phyloP scores from a whole-genome alignment of 1,140 invertebrate genomes.

The Aphis gossypii region DNA sequence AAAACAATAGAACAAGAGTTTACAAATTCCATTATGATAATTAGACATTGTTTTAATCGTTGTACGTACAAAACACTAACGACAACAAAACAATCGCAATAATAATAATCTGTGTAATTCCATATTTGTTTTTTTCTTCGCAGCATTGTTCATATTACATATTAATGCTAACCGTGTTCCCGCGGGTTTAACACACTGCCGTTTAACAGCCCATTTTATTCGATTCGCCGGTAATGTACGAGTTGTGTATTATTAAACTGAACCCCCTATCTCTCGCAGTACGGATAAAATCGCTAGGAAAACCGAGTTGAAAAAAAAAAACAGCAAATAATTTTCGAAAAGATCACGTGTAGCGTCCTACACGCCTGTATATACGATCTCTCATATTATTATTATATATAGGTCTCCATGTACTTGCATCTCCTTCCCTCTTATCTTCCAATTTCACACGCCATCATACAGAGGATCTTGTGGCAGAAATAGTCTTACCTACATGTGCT shows the following conservation, averaged over 20 bases:
- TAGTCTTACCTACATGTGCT: background rate
- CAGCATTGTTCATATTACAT: background rate
- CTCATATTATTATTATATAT: background rate
- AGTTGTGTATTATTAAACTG: background rate
- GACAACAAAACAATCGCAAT: background rate
- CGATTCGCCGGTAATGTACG: background rate
- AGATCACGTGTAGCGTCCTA: background rate
- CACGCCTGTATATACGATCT: background rate
- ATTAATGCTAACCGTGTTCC: background rate
- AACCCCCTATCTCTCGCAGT: too few relatives aligned
- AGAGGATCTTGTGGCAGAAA: background rate
- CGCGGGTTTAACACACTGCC: background rate
- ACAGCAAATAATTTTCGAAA: background rate
- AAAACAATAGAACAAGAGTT: constrained; percentile 5
- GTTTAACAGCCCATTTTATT: background rate
- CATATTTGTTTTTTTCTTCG: constrained; percentile 3
- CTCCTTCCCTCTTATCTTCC: background rate
- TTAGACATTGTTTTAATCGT: constrained; percentile 29
- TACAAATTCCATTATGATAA: constrained; percentile 25
- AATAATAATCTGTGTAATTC: constrained; percentile 22
- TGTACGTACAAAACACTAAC: background rate
- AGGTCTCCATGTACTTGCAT: background rate
- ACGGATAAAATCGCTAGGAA: background rate
- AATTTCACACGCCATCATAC: too few relatives aligned
- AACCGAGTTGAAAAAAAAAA: background rate